Evolutionary conservation across 2,113 vertebrate species (phyloP), one percentile per base, ranked within the genome.

Genomic region (Corapipo altera): DNA sequence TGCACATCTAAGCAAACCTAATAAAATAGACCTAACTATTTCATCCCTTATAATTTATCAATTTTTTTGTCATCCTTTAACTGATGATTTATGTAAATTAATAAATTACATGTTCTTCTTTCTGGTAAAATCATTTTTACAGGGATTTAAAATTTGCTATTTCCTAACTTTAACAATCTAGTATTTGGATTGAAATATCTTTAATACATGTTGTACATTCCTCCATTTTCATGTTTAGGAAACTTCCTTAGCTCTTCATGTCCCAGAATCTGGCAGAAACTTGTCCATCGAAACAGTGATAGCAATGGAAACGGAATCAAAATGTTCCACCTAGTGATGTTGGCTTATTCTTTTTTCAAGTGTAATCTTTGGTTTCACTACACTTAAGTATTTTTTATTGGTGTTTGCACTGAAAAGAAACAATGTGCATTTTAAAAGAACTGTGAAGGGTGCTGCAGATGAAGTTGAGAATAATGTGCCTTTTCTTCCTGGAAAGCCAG

Each of bases 301-400:
- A 48, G n/a, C 24, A 43, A 52, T n/a, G 37, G 87, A 96, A 97
- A 96, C 72, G 62, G 91, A 94, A 97, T 96, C 73, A 94, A 76
- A 93, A 71, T 49, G 66, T 73, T 94, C 88, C 79, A 93, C 59
- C 84, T 35, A 33, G 33, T 87, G 61, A 39, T 86, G 89, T 15
- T 91, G 91, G 85, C 62, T 97, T 88, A 83, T 51, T 96, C 70
- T 93, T 96, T 96, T 71, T 95, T 88, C 89, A 91, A 78, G 89
- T 64, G 64, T 67, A 95, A 83, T 91, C 94, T 91, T 91, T 94
- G 75, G 83, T 98, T 98, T 98, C 95, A 97, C 95, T 94, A 95
- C 86, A 94, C 96, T 94, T 88, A 81, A 94, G 88, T 89, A 59
- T 89, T 95, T 97, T 97, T 97, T 97, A 97, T 95, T 96, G 95